Evolutionary conservation across 2,113 vertebrate genomes (phyloP).

Genomic region (Phylloscopus whistleri): DNA sequence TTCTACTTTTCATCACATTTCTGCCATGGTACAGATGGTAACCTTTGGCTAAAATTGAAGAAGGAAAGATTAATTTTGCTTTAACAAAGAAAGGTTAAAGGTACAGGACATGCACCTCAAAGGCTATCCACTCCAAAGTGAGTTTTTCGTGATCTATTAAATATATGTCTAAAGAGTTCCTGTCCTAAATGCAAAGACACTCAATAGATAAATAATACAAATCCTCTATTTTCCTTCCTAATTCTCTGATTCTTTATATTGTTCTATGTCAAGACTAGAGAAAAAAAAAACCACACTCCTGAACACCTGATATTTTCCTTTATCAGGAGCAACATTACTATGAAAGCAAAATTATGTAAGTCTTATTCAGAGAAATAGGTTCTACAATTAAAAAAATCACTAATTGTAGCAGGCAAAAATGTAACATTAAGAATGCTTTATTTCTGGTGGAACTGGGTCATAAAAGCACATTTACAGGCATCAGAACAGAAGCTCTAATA

Average conservation of each 20-base stretch:
- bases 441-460: not conserved
- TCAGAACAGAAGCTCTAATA: not conserved
- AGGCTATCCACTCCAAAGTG: not conserved
- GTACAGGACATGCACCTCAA: not conserved
- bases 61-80: not conserved
- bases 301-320: not conserved
- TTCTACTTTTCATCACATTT: not conserved
- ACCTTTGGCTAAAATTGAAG: not conserved
- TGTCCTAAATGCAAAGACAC: not conserved
- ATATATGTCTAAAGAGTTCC: not conserved
- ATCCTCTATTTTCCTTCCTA: not conserved
- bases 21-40: not conserved
- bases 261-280: not conserved
- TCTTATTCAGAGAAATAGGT: not conserved
- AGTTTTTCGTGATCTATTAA: not conserved
- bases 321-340: not conserved
- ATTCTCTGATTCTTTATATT: not conserved
- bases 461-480: not conserved
- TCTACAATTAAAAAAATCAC: not conserved
- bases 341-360: not conserved
- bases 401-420: not conserved
- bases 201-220: not conserved
- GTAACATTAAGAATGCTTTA: not conserved
- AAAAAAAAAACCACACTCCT: not conserved
- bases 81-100: not conserved